These are phyloP conservation scores for Sebastes itinus DNA, from an alignment of 2,797 vertebrate genomes.

Conservation along the genomic window DNA sequence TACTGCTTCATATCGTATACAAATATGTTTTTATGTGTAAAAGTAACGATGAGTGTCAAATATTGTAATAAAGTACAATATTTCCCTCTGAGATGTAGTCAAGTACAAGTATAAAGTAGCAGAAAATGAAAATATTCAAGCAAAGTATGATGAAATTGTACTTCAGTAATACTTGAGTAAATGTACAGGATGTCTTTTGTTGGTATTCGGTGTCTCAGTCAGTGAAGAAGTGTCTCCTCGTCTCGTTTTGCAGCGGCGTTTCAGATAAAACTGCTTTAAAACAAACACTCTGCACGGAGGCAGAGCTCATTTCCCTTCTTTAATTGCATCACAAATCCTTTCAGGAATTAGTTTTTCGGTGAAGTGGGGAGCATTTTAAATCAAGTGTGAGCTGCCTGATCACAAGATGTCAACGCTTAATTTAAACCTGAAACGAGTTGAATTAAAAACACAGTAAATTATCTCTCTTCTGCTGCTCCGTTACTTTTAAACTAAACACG, in stretches of 20 bases:
- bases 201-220: not conserved
- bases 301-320: conserved; percentile 36
- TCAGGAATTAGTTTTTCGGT: conserved; percentile 21
- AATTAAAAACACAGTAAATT: conserved; percentile 10
- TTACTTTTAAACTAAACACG: not conserved
- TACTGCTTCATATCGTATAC: too few species aligned
- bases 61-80: too few species aligned
- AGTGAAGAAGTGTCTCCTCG: not conserved
- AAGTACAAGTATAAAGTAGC: too few species aligned
- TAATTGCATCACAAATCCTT: conserved; percentile 48
- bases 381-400: conserved; percentile 23
- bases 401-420: conserved; percentile 29
- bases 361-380: conserved; percentile 35
- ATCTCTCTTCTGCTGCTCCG: conserved; percentile 11
- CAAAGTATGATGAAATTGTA: too few species aligned
- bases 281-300: not conserved
- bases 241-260: not conserved
- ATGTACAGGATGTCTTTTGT: not conserved
- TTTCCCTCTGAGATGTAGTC: too few species aligned
- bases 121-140: too few species aligned
- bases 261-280: conserved; percentile 10
- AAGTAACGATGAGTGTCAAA: too few species aligned
- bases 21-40: too few species aligned
- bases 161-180: too few species aligned
- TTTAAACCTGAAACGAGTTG: conserved; percentile 33